Evolutionary conservation across 1,140 invertebrate species (phyloP).

Genomic region (Drosophila insularis): DNA sequence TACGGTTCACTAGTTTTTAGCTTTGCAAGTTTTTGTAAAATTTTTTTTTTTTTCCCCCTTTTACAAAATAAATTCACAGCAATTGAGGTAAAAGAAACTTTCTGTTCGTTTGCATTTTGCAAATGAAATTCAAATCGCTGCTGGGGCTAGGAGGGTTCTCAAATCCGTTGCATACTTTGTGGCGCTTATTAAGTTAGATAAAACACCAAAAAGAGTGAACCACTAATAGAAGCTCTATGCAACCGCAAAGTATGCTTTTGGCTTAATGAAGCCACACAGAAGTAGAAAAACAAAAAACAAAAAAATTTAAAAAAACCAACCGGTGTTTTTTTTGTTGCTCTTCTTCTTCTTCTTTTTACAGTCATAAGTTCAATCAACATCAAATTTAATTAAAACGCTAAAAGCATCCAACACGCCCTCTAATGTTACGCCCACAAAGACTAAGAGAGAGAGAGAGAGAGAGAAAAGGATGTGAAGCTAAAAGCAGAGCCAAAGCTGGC

Average conservation of each 20-base stretch:
- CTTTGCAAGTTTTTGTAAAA: too few species aligned
- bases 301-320: background rate
- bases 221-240: constrained; percentile 47
- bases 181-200: constrained; percentile 33
- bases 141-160: constrained; percentile 5
- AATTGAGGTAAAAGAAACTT: background rate
- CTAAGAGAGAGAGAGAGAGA: background rate
- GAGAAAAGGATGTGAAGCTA: constrained; percentile 19
- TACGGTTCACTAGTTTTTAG: too few species aligned
- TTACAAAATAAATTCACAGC: background rate
- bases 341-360: constrained; percentile 24
- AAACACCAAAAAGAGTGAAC: constrained; percentile 17
- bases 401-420: constrained; percentile 65
- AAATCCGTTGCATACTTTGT: constrained; percentile 49
- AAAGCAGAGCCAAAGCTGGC: constrained; percentile 5
- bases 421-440: constrained; percentile 44
- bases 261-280: constrained; percentile 46
- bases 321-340: background rate
- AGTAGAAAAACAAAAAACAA: background rate
- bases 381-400: constrained; percentile 80
- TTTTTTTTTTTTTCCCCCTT: too few species aligned
- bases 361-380: constrained; percentile 80
- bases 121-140: constrained; percentile 31
- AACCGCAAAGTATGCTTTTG: constrained; percentile 50
- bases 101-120: background rate